A percentile compares a stretch with the other conserved stretches of the same genome.
These are phyloP conservation scores for Triplophysa siluroides DNA, from an alignment of 2,113 vertebrate species.

Conservation along the genomic window DNA sequence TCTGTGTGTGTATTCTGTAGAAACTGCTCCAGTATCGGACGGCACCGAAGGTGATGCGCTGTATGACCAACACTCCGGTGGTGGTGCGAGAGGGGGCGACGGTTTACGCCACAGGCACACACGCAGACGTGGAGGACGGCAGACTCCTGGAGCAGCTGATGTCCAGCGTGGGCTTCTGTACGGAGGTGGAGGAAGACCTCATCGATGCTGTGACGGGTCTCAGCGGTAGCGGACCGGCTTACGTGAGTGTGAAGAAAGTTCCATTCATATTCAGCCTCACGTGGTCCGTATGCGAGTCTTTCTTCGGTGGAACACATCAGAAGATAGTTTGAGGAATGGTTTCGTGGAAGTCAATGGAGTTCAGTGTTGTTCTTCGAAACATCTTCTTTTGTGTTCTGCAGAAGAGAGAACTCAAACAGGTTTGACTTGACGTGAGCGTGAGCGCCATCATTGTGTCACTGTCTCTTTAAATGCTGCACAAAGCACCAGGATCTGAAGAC, in stretches of 20 bases:
- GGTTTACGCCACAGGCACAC: slow-evolving; percentile 89
- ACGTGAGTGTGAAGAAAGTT: slow-evolving; percentile 74
- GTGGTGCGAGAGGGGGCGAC: slow-evolving; percentile 94
- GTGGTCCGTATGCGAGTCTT: too few species aligned
- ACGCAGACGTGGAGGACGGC: slow-evolving; percentile 88
- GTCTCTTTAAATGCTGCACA: too few species aligned
- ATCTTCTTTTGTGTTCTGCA: too few species aligned
- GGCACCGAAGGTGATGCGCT: slow-evolving; percentile 90
- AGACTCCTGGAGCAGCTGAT: slow-evolving; percentile 93
- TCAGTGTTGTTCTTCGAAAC: too few species aligned
- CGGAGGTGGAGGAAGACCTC: slow-evolving; percentile 95
- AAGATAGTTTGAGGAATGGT: too few species aligned
- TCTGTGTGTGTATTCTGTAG: slow-evolving; percentile 64
- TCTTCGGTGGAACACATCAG: too few species aligned
- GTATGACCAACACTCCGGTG: slow-evolving; percentile 98
- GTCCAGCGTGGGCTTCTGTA: slow-evolving; percentile 94
- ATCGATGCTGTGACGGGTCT: slow-evolving; percentile 95
- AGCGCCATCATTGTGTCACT: too few species aligned
- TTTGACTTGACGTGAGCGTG: too few species aligned
- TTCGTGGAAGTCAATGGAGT: too few species aligned
- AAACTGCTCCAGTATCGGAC: slow-evolving; percentile 82
- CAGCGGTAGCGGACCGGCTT: slow-evolving; percentile 97
- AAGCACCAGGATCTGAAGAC: too few species aligned
- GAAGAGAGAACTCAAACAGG: too few species aligned
- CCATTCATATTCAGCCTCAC: too few species aligned